Base-by-base conservation (phyloP, 2,797 vertebrate species). In the Melanitta fusca region DNA sequence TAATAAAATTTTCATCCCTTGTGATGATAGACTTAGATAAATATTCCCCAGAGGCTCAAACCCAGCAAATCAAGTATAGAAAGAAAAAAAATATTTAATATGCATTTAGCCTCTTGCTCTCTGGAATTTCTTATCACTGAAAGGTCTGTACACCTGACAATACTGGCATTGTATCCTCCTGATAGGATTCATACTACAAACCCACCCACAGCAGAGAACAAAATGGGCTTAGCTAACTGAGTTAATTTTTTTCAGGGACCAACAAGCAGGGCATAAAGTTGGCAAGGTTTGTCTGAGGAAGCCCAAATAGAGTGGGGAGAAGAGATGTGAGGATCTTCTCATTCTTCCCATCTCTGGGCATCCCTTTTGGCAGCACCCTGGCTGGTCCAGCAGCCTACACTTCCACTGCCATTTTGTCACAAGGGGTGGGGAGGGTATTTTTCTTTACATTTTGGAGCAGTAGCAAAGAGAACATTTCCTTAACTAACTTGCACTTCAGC, bases 361-460 rank as follows among this genome's bases (percentile, higher is more conserved):
- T 5, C 24, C 49, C 27, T 1, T 32, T 1, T 32, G 5, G 6
- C 30, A 71, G n/a, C 22, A n/a, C 10, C 11, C 1, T 0, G 41
- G 25, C 60, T 58, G 56, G 22, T 6, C 38, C 56, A 49, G 41
- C 64, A 91, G 39, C 75, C n/a, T 36, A 17, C 10, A 10, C 14
- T 17, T 17, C 13, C 65, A 54, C 49, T 54, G 57, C 39, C 11
- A 2, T 39, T 64, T n/a, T 19, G 6, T 34, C 43, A 14, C 15
- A 13, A 78, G 28, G 20, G n/a, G 24, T 30, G 8, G 21, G 13
- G 5, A 85, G 8, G 20, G 30, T 5, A n/a, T 20, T 36, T 61
- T 71, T 56, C 68, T 74, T 71, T 49, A 45, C 15, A 8, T 49
- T 89, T 38, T 62, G 47, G 45, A 92, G 14, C 5, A 43, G 60